These are phyloP conservation scores for Eupeodes latifasciatus DNA, from an alignment of 2,888 invertebrate genomes.

Conservation along the genomic window DNA sequence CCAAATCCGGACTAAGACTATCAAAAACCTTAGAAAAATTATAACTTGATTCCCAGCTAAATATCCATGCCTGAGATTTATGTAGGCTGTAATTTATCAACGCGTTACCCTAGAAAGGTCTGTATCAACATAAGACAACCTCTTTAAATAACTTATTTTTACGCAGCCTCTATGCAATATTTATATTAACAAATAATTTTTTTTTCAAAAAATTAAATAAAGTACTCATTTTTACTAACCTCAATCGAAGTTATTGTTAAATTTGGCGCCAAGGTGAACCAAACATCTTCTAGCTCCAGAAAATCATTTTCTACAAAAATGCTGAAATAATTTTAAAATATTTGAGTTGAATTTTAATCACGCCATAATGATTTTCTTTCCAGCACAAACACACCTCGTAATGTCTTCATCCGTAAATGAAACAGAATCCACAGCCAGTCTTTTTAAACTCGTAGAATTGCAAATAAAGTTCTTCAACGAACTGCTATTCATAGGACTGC, in stretches of 20 bases:
- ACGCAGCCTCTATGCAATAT: no score
- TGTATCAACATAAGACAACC: no score
- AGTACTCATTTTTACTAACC: conserved; percentile 75
- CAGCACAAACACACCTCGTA: conserved; percentile 84
- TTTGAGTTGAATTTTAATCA: background rate
- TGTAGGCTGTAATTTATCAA: no score
- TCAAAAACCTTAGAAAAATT: no score
- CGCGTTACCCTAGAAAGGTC: no score
- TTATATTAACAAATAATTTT: no score
- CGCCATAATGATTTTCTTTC: background rate
- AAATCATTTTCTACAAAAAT: conserved; percentile 88
- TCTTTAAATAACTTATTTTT: no score
- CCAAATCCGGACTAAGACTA: no score
- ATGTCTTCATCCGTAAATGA: conserved; percentile 89
- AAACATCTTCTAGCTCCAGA: conserved; percentile 87
- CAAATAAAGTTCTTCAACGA: conserved; percentile 87
- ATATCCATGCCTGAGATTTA: no score
- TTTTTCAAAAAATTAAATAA: no score
- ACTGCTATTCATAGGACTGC: conserved; percentile 86
- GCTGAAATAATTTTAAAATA: conserved; percentile 83
- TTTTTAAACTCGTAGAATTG: conserved; percentile 86
- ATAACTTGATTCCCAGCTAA: no score
- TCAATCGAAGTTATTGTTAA: conserved; percentile 87
- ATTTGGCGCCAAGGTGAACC: conserved; percentile 89
- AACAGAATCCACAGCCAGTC: conserved; percentile 88